Conservation (phyloP, 1,140 invertebrate species). For the Tetragonula clypearis region DNA sequence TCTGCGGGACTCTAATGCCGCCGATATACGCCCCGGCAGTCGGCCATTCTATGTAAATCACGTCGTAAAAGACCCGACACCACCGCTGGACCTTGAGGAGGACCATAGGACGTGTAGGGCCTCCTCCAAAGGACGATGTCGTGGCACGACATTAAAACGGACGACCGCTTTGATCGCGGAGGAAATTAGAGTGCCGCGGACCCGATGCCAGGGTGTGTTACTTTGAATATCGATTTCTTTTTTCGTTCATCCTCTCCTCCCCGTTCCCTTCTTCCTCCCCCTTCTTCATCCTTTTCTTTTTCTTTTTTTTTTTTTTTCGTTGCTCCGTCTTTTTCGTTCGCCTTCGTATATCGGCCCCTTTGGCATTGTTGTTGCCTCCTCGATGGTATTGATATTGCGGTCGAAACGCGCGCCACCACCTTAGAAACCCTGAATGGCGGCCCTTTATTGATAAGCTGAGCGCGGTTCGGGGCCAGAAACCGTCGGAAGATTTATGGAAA, state of each 20-base stretch:
- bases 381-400: constrained; percentile 46
- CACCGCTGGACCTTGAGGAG: constrained; percentile 69
- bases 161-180: constrained; percentile 46
- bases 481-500: constrained; percentile 37
- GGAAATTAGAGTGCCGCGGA: constrained; percentile 44
- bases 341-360: constrained; percentile 10
- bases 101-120: constrained; percentile 54
- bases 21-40: constrained; percentile 67
- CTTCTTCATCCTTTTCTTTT: background rate
- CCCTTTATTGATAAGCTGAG: constrained; percentile 29
- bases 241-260: constrained; percentile 8
- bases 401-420: background rate
- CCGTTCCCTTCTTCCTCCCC: background rate
- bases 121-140: constrained; percentile 40
- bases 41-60: constrained; percentile 81
- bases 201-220: constrained; percentile 10
- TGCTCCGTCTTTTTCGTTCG: background rate
- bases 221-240: constrained; percentile 50
- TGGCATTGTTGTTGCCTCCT: constrained; percentile 28
- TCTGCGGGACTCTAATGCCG: constrained; percentile 67
- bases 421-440: constrained; percentile 11
- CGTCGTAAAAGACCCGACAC: constrained; percentile 78
- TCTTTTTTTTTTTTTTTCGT: no score
- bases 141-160: constrained; percentile 54
- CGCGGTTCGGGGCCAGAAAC: background rate